Evolutionary conservation across 2,113 vertebrate genomes (phyloP), one percentile per base, ranked within the genome.

Genomic region (Ammodramus savannarum): DNA sequence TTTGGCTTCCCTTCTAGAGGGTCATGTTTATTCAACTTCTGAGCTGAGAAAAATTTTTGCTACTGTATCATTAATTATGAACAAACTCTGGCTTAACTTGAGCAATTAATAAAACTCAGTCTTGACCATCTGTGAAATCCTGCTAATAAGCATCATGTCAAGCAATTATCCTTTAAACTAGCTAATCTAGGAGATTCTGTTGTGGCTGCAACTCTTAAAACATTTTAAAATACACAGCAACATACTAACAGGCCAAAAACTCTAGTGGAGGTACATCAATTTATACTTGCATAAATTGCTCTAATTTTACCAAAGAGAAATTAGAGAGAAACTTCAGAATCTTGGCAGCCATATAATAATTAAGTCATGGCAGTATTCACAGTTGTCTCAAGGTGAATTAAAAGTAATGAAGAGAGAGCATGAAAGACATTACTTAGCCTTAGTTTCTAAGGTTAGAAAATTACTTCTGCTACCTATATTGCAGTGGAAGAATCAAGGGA

Each of bases 1-100:
- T 97, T 80, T 81, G 89, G 44, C 89, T 94, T 97, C 75, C 71
- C 80, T 96, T 97, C 91, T 84, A 85, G 79, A 66, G 34, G 78
- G 86, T 96, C 94, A 93, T 97, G 90, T 97, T 97, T 97, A 94
- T 95, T 97, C 94, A 93, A 59, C 87, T 97, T 93, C 89, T 90
- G 54, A 97, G 89, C 73, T 93, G 91, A 97, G 63, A 94, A 97
- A 96, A 96, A 79, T 39, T 54, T 95, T 95, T 97, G 77, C 67
- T 58, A 73, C 34, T 6, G 0, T 97, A 96, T 93, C 93, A 94
- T 95, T 95, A 97, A 97, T 96, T 96, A 97, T 95, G 92, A 97
- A 95, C 75, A 96, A 97, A 97, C 80, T 95, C 75, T 84, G 87
- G 71, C 78, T 86, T 97, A 95, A 95, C 84, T 93, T 90, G 86